phyloP scores from a whole-genome alignment of 2,888 invertebrate species.

The Chrysina gloriosa region DNA sequence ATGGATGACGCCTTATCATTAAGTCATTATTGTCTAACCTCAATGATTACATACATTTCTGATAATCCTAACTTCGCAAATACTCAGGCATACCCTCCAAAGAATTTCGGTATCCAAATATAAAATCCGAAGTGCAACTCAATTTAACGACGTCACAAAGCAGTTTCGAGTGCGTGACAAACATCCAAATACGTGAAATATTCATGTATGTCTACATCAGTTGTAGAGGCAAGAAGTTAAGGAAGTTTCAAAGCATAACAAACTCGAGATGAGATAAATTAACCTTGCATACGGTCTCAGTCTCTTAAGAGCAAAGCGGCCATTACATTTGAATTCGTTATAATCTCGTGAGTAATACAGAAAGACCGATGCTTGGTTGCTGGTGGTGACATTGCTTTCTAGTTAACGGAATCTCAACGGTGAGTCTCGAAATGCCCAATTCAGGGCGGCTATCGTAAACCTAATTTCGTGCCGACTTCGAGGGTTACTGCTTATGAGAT shows the following conservation, averaged over 20 bases:
- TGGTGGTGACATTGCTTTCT: conserved; percentile 49
- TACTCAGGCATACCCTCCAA: no score
- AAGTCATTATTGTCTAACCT: no score
- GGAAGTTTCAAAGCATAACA: conserved; percentile 40
- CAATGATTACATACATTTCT: no score
- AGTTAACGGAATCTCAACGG: conserved; percentile 49
- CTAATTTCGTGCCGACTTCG: conserved; percentile 47
- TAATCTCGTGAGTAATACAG: conserved; percentile 58
- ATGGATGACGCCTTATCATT: no score
- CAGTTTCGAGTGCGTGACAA: not conserved
- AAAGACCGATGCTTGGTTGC: conserved; percentile 53
- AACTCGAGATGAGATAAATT: conserved; percentile 52
- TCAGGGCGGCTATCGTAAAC: conserved; percentile 50
- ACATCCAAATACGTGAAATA: conserved; percentile 7
- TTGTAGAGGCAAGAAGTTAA: conserved; percentile 32
- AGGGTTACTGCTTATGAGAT: conserved; percentile 43
- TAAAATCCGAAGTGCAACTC: not conserved
- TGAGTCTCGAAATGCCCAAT: conserved; percentile 37
- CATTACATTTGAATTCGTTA: conserved; percentile 61
- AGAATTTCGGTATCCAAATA: not conserved
- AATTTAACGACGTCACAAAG: not conserved
- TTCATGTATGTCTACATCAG: conserved; percentile 27
- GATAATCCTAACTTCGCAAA: no score
- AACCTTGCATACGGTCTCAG: conserved; percentile 53
- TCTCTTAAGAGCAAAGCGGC: conserved; percentile 54